These are phyloP conservation scores for Phaethornis superciliosus DNA, from an alignment of 2,113 vertebrate genomes.

Conservation along the genomic window DNA sequence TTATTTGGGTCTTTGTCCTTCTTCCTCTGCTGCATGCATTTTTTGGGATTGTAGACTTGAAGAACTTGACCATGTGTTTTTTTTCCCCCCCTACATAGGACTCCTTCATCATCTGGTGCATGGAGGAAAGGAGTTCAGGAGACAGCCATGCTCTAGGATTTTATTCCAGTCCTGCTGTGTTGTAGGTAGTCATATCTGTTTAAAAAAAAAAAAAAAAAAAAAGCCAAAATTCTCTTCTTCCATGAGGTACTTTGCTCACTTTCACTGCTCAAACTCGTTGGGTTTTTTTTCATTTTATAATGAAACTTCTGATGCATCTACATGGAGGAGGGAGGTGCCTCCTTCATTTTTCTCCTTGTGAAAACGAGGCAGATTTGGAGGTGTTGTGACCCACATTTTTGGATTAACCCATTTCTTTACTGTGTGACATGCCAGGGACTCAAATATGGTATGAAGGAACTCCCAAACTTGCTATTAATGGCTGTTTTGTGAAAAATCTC, in stretches of 20 bases:
- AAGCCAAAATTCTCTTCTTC: neutral
- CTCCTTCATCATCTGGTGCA: neutral
- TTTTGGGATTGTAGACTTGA: neutral
- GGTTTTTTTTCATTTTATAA: neutral
- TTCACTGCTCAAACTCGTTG: neutral
- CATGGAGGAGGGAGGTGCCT: neutral
- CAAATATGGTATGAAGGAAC: neutral
- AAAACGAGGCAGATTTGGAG: neutral
- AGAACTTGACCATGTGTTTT: constrained; percentile 1
- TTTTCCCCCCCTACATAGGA: neutral
- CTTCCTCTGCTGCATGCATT: neutral
- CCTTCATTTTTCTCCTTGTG: neutral
- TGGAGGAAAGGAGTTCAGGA: constrained; percentile 13
- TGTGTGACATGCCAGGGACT: neutral
- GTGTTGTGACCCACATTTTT: neutral
- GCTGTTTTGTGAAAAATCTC: neutral
- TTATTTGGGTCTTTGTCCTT: neutral
- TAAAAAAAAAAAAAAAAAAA: neutral
- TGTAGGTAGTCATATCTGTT: neutral
- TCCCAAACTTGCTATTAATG: neutral
- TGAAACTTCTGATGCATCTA: neutral
- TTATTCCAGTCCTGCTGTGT: neutral
- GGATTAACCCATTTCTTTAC: neutral
- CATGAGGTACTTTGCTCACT: neutral
- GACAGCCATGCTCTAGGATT: neutral